These are phyloP conservation scores for Clavelina lepadiformis DNA, from an alignment of 23 tunicate genomes.

Conservation along the genomic window DNA sequence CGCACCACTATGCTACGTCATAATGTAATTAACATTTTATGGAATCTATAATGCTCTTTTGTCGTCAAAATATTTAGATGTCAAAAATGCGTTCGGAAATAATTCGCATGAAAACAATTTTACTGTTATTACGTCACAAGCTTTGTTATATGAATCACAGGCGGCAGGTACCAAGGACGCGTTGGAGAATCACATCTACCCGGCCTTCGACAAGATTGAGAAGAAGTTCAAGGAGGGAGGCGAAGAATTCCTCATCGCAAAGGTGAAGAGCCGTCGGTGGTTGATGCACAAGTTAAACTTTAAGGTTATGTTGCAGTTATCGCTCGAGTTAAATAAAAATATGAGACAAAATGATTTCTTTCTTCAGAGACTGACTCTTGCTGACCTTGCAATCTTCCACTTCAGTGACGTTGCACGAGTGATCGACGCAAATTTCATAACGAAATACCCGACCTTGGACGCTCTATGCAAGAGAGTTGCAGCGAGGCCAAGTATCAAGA, in stretches of 20 bases:
- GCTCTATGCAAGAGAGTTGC: not conserved
- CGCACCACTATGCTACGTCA: too few relatives aligned
- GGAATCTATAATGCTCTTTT: too few relatives aligned
- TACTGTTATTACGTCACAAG: too few relatives aligned
- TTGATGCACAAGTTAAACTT: not conserved
- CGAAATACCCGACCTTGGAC: slow-evolving; percentile 4
- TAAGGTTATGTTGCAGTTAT: too few relatives aligned
- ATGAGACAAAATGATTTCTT: not conserved
- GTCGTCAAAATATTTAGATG: too few relatives aligned
- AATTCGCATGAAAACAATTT: too few relatives aligned
- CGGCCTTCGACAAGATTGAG: slow-evolving; percentile 17
- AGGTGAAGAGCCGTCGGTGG: too few relatives aligned
- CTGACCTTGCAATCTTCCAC: slow-evolving; percentile 4
- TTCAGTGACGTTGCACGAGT: not conserved
- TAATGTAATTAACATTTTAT: too few relatives aligned
- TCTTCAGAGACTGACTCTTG: slow-evolving; percentile 1
- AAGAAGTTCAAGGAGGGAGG: slow-evolving; percentile 7
- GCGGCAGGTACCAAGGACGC: slow-evolving; percentile 1
- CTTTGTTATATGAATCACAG: too few relatives aligned
- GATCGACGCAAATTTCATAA: not conserved
- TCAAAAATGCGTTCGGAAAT: too few relatives aligned
- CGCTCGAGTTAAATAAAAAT: not conserved
- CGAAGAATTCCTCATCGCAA: slow-evolving; percentile 11
- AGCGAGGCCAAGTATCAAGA: slow-evolving; percentile 3
- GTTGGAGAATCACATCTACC: slow-evolving; percentile 9